Evolutionary conservation across 2,113 vertebrate genomes (phyloP).

Genomic region (Rutilus rutilus): DNA sequence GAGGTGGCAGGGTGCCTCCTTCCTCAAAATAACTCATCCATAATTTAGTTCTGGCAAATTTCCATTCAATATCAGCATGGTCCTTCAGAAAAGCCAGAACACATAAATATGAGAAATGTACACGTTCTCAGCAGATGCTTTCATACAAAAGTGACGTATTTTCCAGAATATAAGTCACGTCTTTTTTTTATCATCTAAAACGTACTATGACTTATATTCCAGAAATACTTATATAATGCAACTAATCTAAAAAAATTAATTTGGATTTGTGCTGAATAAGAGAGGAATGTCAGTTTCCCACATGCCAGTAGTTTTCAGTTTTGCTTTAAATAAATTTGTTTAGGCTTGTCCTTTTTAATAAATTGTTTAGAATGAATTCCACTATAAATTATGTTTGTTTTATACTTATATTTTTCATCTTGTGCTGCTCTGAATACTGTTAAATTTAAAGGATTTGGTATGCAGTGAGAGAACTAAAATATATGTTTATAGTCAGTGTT

Average conservation of each 20-base stretch:
- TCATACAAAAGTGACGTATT: neutral
- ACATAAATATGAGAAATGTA: neutral
- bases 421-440: neutral
- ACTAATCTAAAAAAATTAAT: neutral
- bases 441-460: too few species aligned
- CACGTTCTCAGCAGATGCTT: neutral
- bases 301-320: neutral
- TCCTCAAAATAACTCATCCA: slow-evolving; percentile 99
- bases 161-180: neutral
- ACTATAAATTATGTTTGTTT: neutral
- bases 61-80: slow-evolving; percentile 99
- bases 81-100: slow-evolving; percentile 76
- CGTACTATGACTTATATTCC: too few species aligned
- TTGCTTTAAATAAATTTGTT: neutral
- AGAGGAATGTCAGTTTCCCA: neutral
- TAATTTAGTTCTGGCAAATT: slow-evolving; percentile 97
- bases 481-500: too few species aligned
- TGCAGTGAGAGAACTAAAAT: too few species aligned
- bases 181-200: too few species aligned
- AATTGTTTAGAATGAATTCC: neutral
- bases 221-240: neutral
- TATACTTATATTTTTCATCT: neutral
- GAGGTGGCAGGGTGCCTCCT: slow-evolving; percentile 93
- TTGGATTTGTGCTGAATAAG: neutral
- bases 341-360: neutral